phyloP scores from a whole-genome alignment of 2,797 vertebrate genomes.

The Enteromius argenteus region DNA sequence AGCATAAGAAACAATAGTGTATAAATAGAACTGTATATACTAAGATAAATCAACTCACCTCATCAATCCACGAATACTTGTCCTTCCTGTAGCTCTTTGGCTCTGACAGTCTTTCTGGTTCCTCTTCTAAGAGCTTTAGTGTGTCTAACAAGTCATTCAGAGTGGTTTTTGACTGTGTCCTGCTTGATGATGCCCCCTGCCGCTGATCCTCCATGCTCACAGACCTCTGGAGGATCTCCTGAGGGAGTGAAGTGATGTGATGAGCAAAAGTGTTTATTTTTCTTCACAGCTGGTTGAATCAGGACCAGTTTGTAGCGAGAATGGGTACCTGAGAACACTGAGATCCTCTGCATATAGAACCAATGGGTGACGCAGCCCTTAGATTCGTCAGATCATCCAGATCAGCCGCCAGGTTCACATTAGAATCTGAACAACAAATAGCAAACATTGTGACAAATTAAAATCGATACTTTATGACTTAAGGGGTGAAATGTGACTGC shows the following conservation, averaged over 20 bases:
- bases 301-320: too few species aligned
- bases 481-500: neutral
- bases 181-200: slow-evolving; percentile 65
- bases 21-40: neutral
- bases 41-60: slow-evolving; percentile 72
- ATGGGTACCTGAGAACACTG: slow-evolving; percentile 73
- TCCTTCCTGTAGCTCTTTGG: slow-evolving; percentile 80
- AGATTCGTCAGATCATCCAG: slow-evolving; percentile 63
- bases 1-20: neutral
- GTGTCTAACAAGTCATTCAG: slow-evolving; percentile 91
- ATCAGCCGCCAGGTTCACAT: slow-evolving; percentile 66
- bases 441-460: neutral
- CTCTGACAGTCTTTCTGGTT: slow-evolving; percentile 80
- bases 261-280: neutral
- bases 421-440: slow-evolving; percentile 71
- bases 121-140: slow-evolving; percentile 87
- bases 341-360: slow-evolving; percentile 71
- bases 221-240: slow-evolving; percentile 77
- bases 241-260: neutral
- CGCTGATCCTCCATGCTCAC: slow-evolving; percentile 76
- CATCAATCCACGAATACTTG: slow-evolving; percentile 85
- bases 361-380: slow-evolving; percentile 70
- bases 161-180: slow-evolving; percentile 82
- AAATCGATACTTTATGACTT: neutral
- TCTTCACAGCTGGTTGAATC: neutral